Conservation (phyloP, 2,797 vertebrate species). For the Gobionotothen gibberifrons region DNA sequence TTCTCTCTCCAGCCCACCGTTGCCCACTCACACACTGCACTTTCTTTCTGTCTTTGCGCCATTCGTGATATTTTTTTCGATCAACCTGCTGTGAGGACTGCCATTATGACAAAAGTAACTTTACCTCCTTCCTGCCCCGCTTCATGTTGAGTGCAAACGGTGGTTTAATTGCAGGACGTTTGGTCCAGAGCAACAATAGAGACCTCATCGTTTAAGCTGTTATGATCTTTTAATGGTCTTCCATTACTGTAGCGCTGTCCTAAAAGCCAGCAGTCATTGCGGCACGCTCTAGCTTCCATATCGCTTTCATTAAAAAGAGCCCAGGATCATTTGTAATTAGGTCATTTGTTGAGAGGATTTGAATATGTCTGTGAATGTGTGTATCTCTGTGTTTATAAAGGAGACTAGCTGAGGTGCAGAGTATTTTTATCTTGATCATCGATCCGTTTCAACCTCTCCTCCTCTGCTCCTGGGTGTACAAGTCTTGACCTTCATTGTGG, state of each 20-base stretch:
- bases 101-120: slow-evolving; percentile 57
- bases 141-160: slow-evolving; percentile 64
- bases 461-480: slow-evolving; percentile 72
- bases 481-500: slow-evolving; percentile 84
- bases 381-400: slow-evolving; percentile 70
- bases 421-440: slow-evolving; percentile 85
- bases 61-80: slow-evolving; percentile 19
- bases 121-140: slow-evolving; percentile 61
- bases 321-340: slow-evolving; percentile 74
- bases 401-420: slow-evolving; percentile 72
- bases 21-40: background rate
- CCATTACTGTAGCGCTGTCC: slow-evolving; percentile 75
- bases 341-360: slow-evolving; percentile 73
- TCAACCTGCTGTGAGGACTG: slow-evolving; percentile 15
- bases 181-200: slow-evolving; percentile 69
- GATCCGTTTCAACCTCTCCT: slow-evolving; percentile 78
- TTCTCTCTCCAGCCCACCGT: background rate
- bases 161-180: slow-evolving; percentile 72
- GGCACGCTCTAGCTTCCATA: slow-evolving; percentile 69
- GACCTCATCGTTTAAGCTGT: slow-evolving; percentile 79
- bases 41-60: slow-evolving; percentile 10
- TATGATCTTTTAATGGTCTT: slow-evolving; percentile 83
- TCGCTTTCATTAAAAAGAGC: slow-evolving; percentile 80
- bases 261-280: slow-evolving; percentile 70
- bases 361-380: slow-evolving; percentile 61